phyloP scores from a whole-genome alignment of 2,113 vertebrate genomes.

The Laterallus jamaicensis region DNA sequence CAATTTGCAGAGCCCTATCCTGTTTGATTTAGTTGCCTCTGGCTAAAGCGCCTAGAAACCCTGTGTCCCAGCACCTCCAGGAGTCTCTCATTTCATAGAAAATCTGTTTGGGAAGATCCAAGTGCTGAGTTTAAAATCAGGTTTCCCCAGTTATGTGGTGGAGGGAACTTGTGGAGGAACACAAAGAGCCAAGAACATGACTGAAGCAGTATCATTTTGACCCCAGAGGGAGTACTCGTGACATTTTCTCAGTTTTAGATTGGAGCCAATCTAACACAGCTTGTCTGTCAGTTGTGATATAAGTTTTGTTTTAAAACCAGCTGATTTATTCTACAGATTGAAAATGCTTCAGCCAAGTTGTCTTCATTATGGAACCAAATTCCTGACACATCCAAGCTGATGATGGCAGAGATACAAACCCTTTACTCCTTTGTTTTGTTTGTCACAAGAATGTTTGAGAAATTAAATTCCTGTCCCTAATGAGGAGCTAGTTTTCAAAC shows the following conservation, averaged over 20 bases:
- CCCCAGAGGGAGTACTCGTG: neutral
- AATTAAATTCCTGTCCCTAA: neutral
- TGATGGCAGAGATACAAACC: neutral
- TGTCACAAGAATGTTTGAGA: neutral
- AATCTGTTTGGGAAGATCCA: neutral
- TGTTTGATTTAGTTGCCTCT: neutral
- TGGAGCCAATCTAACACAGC: neutral
- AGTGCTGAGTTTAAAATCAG: neutral
- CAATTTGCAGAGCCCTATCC: neutral
- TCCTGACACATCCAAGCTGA: neutral
- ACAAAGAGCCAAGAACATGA: neutral
- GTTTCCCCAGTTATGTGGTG: neutral
- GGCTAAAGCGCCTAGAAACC: neutral
- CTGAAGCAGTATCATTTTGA: neutral
- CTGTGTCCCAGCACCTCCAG: neutral
- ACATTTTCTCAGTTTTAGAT: neutral
- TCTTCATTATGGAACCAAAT: neutral
- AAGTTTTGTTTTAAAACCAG: neutral
- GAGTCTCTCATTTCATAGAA: neutral
- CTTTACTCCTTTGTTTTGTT: neutral
- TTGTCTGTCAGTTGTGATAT: neutral
- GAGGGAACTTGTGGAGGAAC: neutral
- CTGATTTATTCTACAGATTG: conserved; percentile 17
- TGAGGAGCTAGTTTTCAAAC: neutral
- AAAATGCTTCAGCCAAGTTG: neutral